phyloP scores from a whole-genome alignment of 2,113 vertebrate species.

The Chauna torquata region DNA sequence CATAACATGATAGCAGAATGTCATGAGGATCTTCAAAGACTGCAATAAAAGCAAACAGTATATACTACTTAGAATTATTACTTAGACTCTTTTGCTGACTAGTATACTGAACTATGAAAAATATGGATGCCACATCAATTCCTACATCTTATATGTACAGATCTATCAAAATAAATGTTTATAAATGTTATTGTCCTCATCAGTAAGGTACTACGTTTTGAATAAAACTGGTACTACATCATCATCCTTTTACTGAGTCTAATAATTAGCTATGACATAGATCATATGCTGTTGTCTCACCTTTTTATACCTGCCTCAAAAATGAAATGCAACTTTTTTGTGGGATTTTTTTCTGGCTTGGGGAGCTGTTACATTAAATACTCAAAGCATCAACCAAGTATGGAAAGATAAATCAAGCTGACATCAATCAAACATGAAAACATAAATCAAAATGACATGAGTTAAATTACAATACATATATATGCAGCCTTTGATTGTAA shows the following conservation, averaged over 20 bases:
- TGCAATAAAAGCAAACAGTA: neutral
- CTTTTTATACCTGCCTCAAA: neutral
- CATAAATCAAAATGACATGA: neutral
- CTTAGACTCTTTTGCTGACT: neutral
- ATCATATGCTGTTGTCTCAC: neutral
- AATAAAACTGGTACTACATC: neutral
- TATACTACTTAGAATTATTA: neutral
- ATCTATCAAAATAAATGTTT: neutral
- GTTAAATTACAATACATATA: neutral
- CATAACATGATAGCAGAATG: fast-evolving
- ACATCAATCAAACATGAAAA: neutral
- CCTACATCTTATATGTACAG: neutral
- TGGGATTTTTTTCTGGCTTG: neutral
- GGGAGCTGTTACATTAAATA: neutral
- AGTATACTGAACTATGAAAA: neutral
- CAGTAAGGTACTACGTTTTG: neutral
- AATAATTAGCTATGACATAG: neutral
- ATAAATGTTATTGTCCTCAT: neutral
- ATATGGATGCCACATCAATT: neutral
- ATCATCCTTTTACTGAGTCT: neutral
- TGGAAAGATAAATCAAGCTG: neutral
- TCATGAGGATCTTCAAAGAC: neutral
- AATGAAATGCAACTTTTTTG: neutral
- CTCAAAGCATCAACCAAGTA: neutral
- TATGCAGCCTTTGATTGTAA: neutral